Conservation (phyloP, 1,140 invertebrate genomes). For the Cataglyphis hispanica region DNA sequence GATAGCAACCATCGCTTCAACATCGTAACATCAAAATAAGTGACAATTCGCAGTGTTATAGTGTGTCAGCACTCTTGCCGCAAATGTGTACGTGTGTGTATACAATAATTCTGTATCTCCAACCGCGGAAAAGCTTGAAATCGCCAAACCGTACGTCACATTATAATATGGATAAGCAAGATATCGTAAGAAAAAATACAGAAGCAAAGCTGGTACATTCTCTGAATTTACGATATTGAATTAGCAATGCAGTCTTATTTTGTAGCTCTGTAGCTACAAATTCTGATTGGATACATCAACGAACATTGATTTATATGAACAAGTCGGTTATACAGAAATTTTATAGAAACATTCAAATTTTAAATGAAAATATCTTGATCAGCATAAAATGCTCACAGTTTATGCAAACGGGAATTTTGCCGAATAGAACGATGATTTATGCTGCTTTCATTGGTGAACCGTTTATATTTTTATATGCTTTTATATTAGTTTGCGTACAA, state of each 20-base stretch:
- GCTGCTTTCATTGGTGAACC: neutral
- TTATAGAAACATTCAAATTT: neutral
- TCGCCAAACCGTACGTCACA: neutral
- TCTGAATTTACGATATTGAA: neutral
- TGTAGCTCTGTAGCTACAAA: neutral
- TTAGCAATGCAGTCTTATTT: slow-evolving; percentile 1
- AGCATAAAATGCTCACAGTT: neutral
- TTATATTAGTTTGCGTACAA: slow-evolving; percentile 1
- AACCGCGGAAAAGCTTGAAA: neutral
- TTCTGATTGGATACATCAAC: neutral
- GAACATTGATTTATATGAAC: neutral
- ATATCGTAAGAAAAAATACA: neutral
- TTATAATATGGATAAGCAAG: neutral
- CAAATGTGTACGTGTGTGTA: neutral
- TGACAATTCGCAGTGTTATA: neutral
- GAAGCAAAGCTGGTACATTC: neutral
- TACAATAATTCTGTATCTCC: neutral
- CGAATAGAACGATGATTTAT: neutral
- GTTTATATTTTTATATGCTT: slow-evolving; percentile 23
- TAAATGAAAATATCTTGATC: neutral
- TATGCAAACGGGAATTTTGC: neutral
- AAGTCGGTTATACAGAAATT: neutral
- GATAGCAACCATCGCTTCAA: neutral
- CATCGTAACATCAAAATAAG: slow-evolving; percentile 20
- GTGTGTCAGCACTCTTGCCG: slow-evolving; percentile 17